Base-by-base conservation (phyloP, 1,140 invertebrate species). In the Halesus radiatus region DNA sequence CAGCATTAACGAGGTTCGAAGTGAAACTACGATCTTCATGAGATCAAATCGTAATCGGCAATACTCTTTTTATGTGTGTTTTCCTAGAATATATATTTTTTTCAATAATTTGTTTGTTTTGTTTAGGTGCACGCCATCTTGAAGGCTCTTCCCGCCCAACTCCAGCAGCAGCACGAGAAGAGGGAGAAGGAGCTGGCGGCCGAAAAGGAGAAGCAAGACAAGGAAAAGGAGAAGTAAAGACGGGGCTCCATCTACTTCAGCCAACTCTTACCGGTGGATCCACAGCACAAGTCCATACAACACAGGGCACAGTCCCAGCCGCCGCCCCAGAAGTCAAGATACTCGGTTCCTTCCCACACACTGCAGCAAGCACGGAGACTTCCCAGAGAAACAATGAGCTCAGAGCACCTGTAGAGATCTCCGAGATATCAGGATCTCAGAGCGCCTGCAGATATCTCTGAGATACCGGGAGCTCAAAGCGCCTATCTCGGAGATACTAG, bases 121-220 rank as follows among this genome's bases (percentile, higher is more conserved):
- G 76, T 78, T 70, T 66, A 90, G 89, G 91, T 92, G 4, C 94
- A 95, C 84, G 94, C 94, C 3, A 98, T 99, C 80, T 89, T 99
- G 29, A 98, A 99, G 88, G 96, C 97, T 78, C 89, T 98, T 80
- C 96, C 97, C 56, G 92, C 92, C 16, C 91, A 92, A 84, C 87
- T 91, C 37, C 91, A 92, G 83, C 88, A 90, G 76, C 88, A 91
- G 58, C 90, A 90, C 77, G 91, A 92, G 84, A 92, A 90, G 79
- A 86, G 87, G 22, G 88, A 89, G 52, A 83, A 83, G 23, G 82
- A 83, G 60, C 64, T 83, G 26, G 79, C 79, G 4, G 82, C 83
- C 22, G 83, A 89, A 66, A 90, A 89, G 79, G 88, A 90, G 60
- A 90, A 90, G 75, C 79, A 83, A 58, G 80, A 83, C 29, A 80